These are phyloP conservation scores for Thyatira batis DNA, from an alignment of 2,888 invertebrate species.

Conservation along the genomic window DNA sequence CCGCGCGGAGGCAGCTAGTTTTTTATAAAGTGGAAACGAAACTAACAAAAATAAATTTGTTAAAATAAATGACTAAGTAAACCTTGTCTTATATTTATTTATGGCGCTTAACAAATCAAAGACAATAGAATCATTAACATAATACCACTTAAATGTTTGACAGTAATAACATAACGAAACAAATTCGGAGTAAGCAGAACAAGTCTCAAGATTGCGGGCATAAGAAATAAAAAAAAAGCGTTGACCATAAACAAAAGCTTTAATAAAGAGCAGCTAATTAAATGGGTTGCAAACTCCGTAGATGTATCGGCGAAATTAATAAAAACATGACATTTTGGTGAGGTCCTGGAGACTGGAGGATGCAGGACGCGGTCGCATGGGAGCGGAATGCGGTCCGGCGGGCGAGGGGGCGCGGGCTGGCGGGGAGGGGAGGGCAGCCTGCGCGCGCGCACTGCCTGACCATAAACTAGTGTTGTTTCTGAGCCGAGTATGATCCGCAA, in stretches of 20 bases:
- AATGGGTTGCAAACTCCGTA: background rate
- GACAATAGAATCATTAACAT: too few relatives aligned
- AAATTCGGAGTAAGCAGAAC: background rate
- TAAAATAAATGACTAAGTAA: too few relatives aligned
- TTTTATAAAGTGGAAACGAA: too few relatives aligned
- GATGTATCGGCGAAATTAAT: constrained; percentile 48
- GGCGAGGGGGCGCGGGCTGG: constrained; percentile 38
- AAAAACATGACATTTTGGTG: constrained; percentile 75
- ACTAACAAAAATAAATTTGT: too few relatives aligned
- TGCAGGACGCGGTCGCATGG: constrained; percentile 76
- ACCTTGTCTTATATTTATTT: too few relatives aligned
- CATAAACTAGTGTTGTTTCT: constrained; percentile 54
- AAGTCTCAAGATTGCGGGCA: background rate
- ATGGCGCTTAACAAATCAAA: too few relatives aligned
- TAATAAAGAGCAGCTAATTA: constrained; percentile 2
- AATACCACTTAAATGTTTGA: too few relatives aligned
- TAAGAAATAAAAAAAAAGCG: background rate
- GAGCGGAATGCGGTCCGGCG: constrained; percentile 80
- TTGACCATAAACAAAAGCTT: background rate
- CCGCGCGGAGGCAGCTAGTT: too few relatives aligned
- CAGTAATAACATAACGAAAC: too few relatives aligned
- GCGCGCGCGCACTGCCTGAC: constrained; percentile 54
- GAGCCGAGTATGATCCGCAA: background rate
- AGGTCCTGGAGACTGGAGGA: constrained; percentile 59
- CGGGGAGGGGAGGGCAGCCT: constrained; percentile 28